Conservation (phyloP, 1,140 invertebrate genomes). For the Melipona quadrifasciata region DNA sequence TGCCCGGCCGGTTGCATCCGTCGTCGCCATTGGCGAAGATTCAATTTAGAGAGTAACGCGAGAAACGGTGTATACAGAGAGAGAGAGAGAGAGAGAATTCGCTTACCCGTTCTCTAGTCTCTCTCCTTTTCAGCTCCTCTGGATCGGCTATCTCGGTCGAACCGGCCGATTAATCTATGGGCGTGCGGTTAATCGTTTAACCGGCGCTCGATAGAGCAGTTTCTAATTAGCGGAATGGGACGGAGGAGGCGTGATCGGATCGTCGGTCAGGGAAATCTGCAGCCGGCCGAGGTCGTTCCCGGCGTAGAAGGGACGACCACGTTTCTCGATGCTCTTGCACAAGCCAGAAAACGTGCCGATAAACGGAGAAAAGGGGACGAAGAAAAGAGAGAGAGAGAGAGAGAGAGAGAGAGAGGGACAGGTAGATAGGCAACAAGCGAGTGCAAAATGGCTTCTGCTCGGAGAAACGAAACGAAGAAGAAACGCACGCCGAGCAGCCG, state of each 20-base stretch:
- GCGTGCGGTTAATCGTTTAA: slow-evolving; percentile 74
- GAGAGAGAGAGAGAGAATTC: no score
- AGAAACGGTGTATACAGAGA: neutral
- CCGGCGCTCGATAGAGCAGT: slow-evolving; percentile 72
- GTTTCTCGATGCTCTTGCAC: slow-evolving; percentile 7
- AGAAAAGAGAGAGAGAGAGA: no score
- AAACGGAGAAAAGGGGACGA: neutral
- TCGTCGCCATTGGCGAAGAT: neutral
- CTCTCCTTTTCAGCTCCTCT: neutral
- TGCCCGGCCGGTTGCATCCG: neutral
- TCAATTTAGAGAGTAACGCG: slow-evolving; percentile 28
- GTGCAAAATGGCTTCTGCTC: slow-evolving; percentile 52
- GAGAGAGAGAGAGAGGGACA: neutral
- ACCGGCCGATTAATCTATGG: slow-evolving; percentile 69
- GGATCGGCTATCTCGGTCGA: slow-evolving; percentile 33
- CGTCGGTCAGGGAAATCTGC: slow-evolving; percentile 62
- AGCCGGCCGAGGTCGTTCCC: slow-evolving; percentile 26
- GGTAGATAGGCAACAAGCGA: slow-evolving; percentile 20
- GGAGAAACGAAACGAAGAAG: slow-evolving; percentile 39
- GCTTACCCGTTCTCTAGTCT: no score
- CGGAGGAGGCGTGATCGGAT: slow-evolving; percentile 72
- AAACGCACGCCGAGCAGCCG: slow-evolving; percentile 35
- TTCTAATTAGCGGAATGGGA: slow-evolving; percentile 76
- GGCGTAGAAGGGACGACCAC: slow-evolving; percentile 33
- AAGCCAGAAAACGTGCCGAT: slow-evolving; percentile 17